Conservation (phyloP, 2,888 invertebrate genomes). For the Hymenopus coronatus region DNA sequence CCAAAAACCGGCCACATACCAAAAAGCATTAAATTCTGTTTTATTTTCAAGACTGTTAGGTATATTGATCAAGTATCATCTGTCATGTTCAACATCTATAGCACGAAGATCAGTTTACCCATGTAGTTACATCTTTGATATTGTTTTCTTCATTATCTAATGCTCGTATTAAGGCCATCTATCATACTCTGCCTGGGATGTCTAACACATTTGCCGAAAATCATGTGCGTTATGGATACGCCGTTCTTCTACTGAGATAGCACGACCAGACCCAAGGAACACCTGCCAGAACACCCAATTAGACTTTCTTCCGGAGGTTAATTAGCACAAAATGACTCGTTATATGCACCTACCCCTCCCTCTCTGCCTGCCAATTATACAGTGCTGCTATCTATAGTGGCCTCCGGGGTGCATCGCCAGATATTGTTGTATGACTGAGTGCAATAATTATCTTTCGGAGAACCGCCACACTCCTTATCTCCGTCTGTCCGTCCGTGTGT, state of each 20-base stretch:
- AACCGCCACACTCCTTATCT: background rate
- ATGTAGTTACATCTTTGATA: too few relatives aligned
- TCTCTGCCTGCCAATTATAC: background rate
- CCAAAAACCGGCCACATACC: too few relatives aligned
- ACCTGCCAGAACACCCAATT: slow-evolving; percentile 1
- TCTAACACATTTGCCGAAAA: too few relatives aligned
- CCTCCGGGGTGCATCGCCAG: background rate
- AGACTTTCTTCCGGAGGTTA: background rate
- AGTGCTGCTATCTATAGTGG: background rate
- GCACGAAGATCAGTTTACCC: too few relatives aligned
- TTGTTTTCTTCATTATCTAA: too few relatives aligned
- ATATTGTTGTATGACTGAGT: background rate
- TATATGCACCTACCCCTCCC: background rate
- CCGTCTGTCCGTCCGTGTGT: background rate
- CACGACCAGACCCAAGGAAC: background rate
- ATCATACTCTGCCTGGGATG: too few relatives aligned
- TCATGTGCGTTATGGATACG: background rate
- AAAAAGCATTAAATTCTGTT: too few relatives aligned
- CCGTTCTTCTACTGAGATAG: background rate
- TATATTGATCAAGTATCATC: too few relatives aligned
- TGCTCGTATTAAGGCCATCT: too few relatives aligned
- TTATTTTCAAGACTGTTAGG: too few relatives aligned
- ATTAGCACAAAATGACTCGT: slow-evolving; percentile 13
- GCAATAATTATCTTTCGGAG: background rate
- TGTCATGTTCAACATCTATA: too few relatives aligned